These are phyloP conservation scores for Coelopa frigida DNA, from an alignment of 1,140 invertebrate genomes.

Conservation along the genomic window DNA sequence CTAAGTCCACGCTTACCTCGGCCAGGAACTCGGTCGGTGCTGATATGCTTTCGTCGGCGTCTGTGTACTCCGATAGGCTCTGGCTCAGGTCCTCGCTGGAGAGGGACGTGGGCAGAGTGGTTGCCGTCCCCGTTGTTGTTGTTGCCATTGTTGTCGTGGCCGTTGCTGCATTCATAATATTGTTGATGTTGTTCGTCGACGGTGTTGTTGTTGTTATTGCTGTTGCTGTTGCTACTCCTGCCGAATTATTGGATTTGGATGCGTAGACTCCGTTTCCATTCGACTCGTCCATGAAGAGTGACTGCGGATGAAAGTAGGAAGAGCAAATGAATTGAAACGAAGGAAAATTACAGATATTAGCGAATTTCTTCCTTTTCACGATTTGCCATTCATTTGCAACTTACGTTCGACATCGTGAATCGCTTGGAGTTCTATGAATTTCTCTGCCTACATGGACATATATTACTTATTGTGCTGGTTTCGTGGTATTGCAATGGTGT, in stretches of 20 bases:
- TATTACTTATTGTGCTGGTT: too few relatives aligned
- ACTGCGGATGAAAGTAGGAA: too few relatives aligned
- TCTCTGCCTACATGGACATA: too few relatives aligned
- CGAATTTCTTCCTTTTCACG: too few relatives aligned
- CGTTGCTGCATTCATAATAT: conserved; percentile 25
- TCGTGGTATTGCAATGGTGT: too few relatives aligned
- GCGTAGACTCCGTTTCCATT: conserved; percentile 42
- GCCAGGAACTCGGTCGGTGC: conserved; percentile 65
- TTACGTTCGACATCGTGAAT: conserved; percentile 17
- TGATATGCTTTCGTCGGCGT: conserved; percentile 59
- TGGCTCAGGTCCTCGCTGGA: conserved; percentile 44
- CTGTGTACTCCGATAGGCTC: conserved; percentile 54
- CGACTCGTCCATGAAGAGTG: conserved; percentile 40
- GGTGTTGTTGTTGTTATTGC: conserved; percentile 14
- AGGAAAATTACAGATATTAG: too few relatives aligned
- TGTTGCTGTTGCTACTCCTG: conserved; percentile 7
- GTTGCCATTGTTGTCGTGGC: conserved; percentile 22
- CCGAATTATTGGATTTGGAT: conserved; percentile 20
- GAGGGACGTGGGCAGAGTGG: conserved; percentile 27
- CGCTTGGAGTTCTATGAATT: too few relatives aligned
- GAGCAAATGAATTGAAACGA: too few relatives aligned
- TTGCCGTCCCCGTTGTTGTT: conserved; percentile 17
- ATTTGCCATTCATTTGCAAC: neutral
- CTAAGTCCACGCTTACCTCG: conserved; percentile 53
- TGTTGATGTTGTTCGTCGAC: conserved; percentile 25